Evolutionary conservation across 2,888 invertebrate genomes (phyloP).

Genomic region (Apamea epomidion): DNA sequence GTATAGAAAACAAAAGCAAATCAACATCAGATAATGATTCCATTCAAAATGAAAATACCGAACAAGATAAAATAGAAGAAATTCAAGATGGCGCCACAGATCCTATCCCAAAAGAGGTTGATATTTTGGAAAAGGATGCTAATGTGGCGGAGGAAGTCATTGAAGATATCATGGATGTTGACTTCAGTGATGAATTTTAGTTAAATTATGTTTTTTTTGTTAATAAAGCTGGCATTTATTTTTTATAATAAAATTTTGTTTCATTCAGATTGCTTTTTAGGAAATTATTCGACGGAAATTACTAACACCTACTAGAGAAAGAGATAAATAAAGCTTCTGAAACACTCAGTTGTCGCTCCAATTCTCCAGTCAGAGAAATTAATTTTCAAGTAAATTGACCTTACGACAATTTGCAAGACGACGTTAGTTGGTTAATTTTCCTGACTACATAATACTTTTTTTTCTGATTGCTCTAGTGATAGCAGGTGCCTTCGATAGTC

Average conservation of each 20-base stretch:
- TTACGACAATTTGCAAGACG: too few relatives aligned
- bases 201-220: slow-evolving; percentile 10
- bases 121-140: slow-evolving; percentile 20
- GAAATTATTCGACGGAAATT: too few relatives aligned
- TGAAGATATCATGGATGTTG: slow-evolving; percentile 82
- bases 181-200: slow-evolving; percentile 84
- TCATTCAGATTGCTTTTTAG: background rate
- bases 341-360: background rate
- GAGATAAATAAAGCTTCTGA: background rate
- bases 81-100: background rate
- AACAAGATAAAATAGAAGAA: background rate
- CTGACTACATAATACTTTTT: too few relatives aligned
- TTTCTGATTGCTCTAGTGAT: too few relatives aligned
- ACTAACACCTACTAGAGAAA: background rate
- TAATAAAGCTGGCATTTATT: slow-evolving; percentile 56
- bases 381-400: background rate
- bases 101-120: background rate
- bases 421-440: too few relatives aligned
- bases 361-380: background rate
- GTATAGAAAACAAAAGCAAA: slow-evolving; percentile 26
- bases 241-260: slow-evolving; percentile 17
- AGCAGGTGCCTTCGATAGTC: too few relatives aligned
- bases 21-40: background rate
- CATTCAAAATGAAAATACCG: slow-evolving; percentile 3
- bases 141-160: slow-evolving; percentile 15